Percentiles rank a stretch among this genome's conserved stretches.
phyloP scores from a whole-genome alignment of 2,888 invertebrate genomes.

The Embidobia sp. region DNA sequence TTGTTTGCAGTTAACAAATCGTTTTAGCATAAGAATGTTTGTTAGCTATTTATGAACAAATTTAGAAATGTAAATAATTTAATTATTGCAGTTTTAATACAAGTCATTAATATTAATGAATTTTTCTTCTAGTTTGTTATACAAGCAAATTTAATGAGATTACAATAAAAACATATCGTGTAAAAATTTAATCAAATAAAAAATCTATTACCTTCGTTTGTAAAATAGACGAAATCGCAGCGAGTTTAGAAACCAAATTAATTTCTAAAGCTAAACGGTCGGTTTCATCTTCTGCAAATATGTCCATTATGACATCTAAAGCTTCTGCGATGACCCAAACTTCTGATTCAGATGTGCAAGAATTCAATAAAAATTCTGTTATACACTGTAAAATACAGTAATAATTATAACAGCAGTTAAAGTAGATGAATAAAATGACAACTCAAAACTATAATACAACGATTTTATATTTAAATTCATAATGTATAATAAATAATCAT shows the following conservation, averaged over 20 bases:
- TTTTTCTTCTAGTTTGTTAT: too few species aligned
- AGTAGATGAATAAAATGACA: too few species aligned
- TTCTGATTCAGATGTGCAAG: conserved; percentile 84
- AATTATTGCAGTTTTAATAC: too few species aligned
- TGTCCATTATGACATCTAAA: conserved; percentile 88
- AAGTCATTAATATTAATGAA: too few species aligned
- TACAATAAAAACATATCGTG: neutral
- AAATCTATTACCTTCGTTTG: conserved; percentile 86
- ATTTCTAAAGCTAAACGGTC: conserved; percentile 86
- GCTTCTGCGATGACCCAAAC: conserved; percentile 89
- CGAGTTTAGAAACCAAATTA: conserved; percentile 85
- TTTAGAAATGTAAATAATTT: too few species aligned
- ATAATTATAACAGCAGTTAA: too few species aligned
- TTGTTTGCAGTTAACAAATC: too few species aligned
- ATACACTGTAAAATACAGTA: too few species aligned
- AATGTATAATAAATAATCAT: too few species aligned
- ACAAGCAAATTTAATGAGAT: neutral
- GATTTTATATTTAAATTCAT: conserved; percentile 78
- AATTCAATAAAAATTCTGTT: conserved; percentile 86
- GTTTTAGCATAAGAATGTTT: too few species aligned
- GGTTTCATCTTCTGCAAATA: conserved; percentile 90
- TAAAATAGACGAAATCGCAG: conserved; percentile 84
- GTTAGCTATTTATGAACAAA: too few species aligned
- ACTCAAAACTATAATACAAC: too few species aligned
- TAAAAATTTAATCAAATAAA: neutral